Conservation (phyloP, 2,888 invertebrate species). For the Zhuqinia jingwanae region DNA sequence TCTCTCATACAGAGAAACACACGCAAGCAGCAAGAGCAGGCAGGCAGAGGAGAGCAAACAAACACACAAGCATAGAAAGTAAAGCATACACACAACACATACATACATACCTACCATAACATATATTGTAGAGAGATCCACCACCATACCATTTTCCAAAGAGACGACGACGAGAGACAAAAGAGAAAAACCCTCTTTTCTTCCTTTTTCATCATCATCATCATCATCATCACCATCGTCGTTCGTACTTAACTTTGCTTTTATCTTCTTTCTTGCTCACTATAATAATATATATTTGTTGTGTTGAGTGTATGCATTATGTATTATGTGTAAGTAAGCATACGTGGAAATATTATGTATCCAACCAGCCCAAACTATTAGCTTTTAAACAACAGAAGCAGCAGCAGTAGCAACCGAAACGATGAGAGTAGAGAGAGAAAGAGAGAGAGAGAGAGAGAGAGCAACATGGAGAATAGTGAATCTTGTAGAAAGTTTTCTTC, state of each 20-base stretch:
- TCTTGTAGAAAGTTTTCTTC: conserved; percentile 52
- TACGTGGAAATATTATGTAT: not conserved
- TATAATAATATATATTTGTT: too few species aligned
- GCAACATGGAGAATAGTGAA: not conserved
- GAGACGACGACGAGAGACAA: too few species aligned
- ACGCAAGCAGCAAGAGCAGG: not conserved
- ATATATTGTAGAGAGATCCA: conserved; percentile 11
- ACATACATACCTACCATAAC: not conserved
- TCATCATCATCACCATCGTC: not conserved
- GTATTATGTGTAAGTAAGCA: not conserved
- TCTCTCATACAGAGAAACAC: too few species aligned
- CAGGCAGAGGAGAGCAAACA: not conserved
- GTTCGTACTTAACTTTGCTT: conserved; percentile 40
- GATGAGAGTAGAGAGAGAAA: not conserved
- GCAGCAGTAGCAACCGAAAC: too few species aligned
- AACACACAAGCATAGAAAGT: not conserved
- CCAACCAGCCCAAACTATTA: not conserved
- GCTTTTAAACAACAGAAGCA: too few species aligned
- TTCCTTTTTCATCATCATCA: not conserved
- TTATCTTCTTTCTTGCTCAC: conserved; percentile 24
- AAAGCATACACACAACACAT: not conserved
- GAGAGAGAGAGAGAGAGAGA: not conserved
- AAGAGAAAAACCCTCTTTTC: not conserved
- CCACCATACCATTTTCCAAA: not conserved
- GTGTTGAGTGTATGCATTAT: not conserved